Percentiles rank a stretch among this genome's conserved stretches.
These are phyloP conservation scores for Pinctada fucata DNA, from an alignment of 2,888 invertebrate species.

Conservation along the genomic window DNA sequence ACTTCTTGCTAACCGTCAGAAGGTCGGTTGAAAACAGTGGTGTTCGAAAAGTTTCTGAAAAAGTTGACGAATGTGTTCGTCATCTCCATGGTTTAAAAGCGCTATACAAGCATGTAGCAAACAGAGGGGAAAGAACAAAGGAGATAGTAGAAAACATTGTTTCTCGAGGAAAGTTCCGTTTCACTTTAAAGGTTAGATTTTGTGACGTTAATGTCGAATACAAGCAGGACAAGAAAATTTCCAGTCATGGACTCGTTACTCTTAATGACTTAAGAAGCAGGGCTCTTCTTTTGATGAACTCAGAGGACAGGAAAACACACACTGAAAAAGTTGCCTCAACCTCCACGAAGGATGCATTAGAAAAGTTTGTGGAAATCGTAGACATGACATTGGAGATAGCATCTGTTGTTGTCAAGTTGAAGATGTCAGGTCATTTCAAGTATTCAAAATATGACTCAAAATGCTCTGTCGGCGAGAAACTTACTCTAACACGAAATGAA, in stretches of 20 bases:
- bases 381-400: constrained; percentile 41
- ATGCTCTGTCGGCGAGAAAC: background rate
- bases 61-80: constrained; percentile 49
- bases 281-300: constrained; percentile 50
- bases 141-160: constrained; percentile 49
- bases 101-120: constrained; percentile 54
- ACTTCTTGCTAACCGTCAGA: constrained; percentile 33
- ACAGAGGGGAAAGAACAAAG: constrained; percentile 53
- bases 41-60: constrained; percentile 34
- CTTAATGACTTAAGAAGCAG: constrained; percentile 52
- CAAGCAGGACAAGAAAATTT: constrained; percentile 36
- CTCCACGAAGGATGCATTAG: constrained; percentile 18
- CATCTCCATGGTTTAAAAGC: constrained; percentile 50
- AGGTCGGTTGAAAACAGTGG: constrained; percentile 14
- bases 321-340: constrained; percentile 17
- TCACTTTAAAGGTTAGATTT: constrained; percentile 18
- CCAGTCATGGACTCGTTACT: constrained; percentile 19
- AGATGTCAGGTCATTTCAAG: constrained; percentile 42
- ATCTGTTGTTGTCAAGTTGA: constrained; percentile 26
- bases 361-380: constrained; percentile 20
- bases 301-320: background rate
- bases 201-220: constrained; percentile 38
- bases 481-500: background rate
- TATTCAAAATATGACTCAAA: constrained; percentile 21
- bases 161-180: constrained; percentile 42